Percentiles rank a stretch among this genome's conserved stretches.
Evolutionary conservation across 2,113 vertebrate genomes (phyloP).

Genomic region (Orycteropus afer): DNA sequence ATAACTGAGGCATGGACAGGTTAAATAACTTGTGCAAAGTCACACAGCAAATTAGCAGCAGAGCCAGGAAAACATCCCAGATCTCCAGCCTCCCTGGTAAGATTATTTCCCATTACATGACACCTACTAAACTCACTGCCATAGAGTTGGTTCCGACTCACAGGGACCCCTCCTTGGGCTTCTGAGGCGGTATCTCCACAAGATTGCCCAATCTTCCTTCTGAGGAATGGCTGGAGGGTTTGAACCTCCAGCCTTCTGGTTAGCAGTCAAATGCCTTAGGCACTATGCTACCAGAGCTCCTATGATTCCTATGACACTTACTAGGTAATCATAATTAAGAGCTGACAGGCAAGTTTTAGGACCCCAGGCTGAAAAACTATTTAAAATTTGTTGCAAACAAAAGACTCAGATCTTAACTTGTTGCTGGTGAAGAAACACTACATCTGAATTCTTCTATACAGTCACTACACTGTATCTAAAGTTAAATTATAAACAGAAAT

Average conservation of each 20-base stretch:
- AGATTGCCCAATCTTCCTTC: too few relatives aligned
- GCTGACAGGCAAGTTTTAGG: neutral
- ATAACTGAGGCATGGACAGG: neutral
- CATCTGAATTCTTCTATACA: constrained; percentile 44
- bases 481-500: neutral
- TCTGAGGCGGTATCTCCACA: too few relatives aligned
- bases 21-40: neutral
- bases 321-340: neutral
- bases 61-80: neutral
- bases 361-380: neutral
- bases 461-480: neutral
- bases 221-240: too few relatives aligned
- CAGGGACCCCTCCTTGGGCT: too few relatives aligned
- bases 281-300: too few relatives aligned
- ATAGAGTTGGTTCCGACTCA: neutral
- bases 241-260: too few relatives aligned
- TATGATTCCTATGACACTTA: too few relatives aligned
- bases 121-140: neutral
- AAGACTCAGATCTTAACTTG: constrained; percentile 61
- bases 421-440: constrained; percentile 43
- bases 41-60: neutral
- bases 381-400: constrained; percentile 61
- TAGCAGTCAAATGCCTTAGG: too few relatives aligned
- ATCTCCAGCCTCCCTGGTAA: neutral
- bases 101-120: neutral